A percentile compares a stretch with the other conserved stretches of the same genome.
These are phyloP conservation scores for Pocillopora verrucosa DNA, from an alignment of 64 coral and sea anemone species.

Conservation along the genomic window DNA sequence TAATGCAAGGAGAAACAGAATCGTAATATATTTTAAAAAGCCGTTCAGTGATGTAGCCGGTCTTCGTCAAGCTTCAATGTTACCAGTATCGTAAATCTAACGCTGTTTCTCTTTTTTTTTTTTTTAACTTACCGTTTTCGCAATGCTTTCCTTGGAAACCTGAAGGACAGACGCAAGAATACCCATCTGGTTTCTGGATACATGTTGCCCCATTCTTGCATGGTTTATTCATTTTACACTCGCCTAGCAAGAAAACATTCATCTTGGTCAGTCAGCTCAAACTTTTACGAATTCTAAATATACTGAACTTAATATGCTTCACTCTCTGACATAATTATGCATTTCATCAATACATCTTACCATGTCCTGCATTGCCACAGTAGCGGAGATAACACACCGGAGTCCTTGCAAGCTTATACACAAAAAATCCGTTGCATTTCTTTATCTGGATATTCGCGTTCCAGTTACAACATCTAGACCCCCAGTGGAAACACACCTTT, in stretches of 20 bases:
- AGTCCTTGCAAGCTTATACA: conserved; percentile 18
- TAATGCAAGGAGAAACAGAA: too few species aligned
- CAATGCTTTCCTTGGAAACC: conserved; percentile 30
- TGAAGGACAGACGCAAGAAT: conserved; percentile 7
- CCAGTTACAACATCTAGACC: neutral
- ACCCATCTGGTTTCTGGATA: neutral
- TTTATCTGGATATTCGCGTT: conserved; percentile 11
- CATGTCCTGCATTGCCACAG: conserved; percentile 18
- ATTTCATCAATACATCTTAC: neutral
- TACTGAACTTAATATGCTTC: neutral
- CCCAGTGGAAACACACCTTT: conserved; percentile 19
- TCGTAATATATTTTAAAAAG: too few species aligned
- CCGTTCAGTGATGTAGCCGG: too few species aligned
- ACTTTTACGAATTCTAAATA: neutral
- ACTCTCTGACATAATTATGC: too few species aligned
- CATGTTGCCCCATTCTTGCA: conserved; percentile 40
- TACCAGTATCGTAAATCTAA: too few species aligned
- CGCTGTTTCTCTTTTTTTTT: too few species aligned
- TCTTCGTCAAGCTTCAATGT: too few species aligned
- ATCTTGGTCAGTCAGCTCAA: neutral
- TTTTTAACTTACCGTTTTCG: neutral
- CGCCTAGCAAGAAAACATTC: neutral
- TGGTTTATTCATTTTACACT: neutral
- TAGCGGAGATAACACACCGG: conserved; percentile 5
- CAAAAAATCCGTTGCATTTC: conserved; percentile 1